Percentiles rank a stretch among this genome's conserved stretches.
These are phyloP conservation scores for Euzetes globulus DNA, from an alignment of 2,888 invertebrate genomes.

Conservation along the genomic window DNA sequence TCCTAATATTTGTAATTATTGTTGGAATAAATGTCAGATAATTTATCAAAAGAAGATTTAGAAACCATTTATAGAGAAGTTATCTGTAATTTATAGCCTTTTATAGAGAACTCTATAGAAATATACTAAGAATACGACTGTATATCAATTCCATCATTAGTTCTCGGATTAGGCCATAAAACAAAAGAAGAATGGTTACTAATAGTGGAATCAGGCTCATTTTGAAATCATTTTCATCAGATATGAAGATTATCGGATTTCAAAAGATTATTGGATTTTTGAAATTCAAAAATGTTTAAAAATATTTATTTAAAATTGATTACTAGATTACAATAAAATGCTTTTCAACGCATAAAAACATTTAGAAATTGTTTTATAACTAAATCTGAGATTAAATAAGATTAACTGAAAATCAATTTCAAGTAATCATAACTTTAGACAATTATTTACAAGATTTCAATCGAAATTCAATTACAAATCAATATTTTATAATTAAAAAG, in stretches of 20 bases:
- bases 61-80: background rate
- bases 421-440: background rate
- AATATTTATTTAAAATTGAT: background rate
- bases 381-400: background rate
- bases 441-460: background rate
- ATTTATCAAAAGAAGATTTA: conserved; percentile 6
- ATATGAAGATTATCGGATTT: too few species aligned
- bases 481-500: background rate
- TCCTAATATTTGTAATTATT: background rate
- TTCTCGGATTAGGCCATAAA: too few species aligned
- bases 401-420: background rate
- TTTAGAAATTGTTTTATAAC: background rate
- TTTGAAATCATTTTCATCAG: too few species aligned
- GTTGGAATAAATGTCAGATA: background rate
- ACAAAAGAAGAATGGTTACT: too few species aligned
- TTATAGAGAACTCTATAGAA: too few species aligned
- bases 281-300: background rate
- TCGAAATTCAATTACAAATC: background rate
- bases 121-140: too few species aligned
- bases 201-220: too few species aligned
- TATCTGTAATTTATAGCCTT: background rate
- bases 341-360: background rate
- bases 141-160: too few species aligned
- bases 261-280: too few species aligned
- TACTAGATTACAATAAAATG: conserved; percentile 22